These are phyloP conservation scores for Aleiodes testaceus DNA, from an alignment of 2,888 invertebrate species.

Conservation along the genomic window DNA sequence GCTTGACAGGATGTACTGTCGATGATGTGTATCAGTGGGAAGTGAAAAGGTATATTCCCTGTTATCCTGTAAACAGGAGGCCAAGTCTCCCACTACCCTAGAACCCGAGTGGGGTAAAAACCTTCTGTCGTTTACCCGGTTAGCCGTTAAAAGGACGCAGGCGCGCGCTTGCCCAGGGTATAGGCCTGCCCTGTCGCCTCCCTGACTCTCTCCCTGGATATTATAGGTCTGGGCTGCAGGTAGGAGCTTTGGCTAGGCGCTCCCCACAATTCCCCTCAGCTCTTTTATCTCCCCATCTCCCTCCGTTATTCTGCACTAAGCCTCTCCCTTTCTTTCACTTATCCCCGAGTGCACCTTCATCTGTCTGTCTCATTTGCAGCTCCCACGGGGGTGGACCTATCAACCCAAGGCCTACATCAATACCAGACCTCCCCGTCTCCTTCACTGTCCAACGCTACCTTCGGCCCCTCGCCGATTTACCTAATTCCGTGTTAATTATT, in stretches of 20 bases:
- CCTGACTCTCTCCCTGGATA: constrained; percentile 55
- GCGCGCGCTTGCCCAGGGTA: constrained; percentile 69
- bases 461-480: constrained; percentile 56
- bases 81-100: constrained; percentile 38
- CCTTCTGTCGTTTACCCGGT: constrained; percentile 36
- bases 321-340: neutral
- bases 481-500: constrained; percentile 64
- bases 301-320: neutral
- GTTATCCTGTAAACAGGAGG: constrained; percentile 65
- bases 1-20: constrained; percentile 3
- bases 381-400: constrained; percentile 29
- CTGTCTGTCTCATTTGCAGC: constrained; percentile 56
- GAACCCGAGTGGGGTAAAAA: constrained; percentile 28
- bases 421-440: constrained; percentile 49
- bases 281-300: neutral
- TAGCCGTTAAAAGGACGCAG: constrained; percentile 53
- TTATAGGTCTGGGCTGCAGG: constrained; percentile 67
- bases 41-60: constrained; percentile 43
- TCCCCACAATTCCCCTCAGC: constrained; percentile 4
- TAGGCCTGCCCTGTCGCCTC: constrained; percentile 60
- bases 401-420: constrained; percentile 57
- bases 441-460: constrained; percentile 25
- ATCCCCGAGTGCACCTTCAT: neutral
- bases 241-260: constrained; percentile 60
- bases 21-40: constrained; percentile 19